Evolutionary conservation across 2,113 vertebrate species (phyloP).

Genomic region (Mesitornis unicolor): DNA sequence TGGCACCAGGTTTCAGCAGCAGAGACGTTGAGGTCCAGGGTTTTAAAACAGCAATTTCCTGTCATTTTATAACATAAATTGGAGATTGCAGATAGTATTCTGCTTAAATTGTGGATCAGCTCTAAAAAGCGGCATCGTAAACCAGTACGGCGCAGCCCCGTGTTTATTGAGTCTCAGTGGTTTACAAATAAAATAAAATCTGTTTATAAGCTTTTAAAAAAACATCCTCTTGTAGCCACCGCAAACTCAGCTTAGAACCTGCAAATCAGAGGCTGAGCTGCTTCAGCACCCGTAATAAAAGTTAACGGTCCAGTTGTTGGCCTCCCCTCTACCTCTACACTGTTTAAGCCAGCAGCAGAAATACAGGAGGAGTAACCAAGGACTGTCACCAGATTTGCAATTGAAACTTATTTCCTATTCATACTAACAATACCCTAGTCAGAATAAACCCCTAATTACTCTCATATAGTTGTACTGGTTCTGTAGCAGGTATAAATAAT

Average conservation of each 20-base stretch:
- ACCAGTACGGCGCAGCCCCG: background rate
- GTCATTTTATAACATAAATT: background rate
- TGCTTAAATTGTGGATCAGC: background rate
- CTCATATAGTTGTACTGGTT: background rate
- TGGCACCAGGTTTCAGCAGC: background rate
- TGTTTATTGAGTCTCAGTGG: background rate
- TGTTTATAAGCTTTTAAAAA: background rate
- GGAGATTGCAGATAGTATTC: background rate
- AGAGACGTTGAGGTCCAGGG: background rate
- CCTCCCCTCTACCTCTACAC: background rate
- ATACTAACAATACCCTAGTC: background rate
- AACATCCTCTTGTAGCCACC: background rate
- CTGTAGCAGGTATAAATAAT: background rate
- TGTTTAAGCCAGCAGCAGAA: background rate
- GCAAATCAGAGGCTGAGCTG: background rate
- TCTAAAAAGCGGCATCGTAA: background rate
- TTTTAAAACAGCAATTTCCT: background rate
- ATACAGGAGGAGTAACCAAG: background rate
- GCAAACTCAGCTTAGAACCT: background rate
- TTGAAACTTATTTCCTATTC: background rate
- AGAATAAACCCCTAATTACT: background rate
- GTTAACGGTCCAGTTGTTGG: background rate
- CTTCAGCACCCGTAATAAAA: background rate
- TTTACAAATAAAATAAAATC: constrained; percentile 14
- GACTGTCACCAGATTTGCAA: background rate